Conservation (phyloP, 2,113 vertebrate genomes). For the Eolophus roseicapilla region DNA sequence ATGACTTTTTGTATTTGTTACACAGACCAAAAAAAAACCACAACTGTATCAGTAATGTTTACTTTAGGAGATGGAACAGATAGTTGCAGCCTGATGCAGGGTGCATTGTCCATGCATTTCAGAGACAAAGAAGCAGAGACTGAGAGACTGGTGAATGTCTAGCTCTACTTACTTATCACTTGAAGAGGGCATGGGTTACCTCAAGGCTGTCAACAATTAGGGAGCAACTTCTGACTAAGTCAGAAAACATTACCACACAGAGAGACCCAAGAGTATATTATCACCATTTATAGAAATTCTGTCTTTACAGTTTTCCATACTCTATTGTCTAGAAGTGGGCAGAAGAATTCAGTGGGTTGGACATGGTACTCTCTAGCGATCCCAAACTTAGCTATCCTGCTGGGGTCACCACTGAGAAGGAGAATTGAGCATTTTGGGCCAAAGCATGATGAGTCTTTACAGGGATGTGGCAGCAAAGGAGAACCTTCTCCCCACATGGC, state of each 20-base stretch:
- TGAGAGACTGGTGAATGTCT: constrained; percentile 2
- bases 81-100: not conserved
- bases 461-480: not conserved
- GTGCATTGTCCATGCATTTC: not conserved
- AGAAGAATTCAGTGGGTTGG: constrained; percentile 33
- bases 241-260: constrained; percentile 32
- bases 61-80: not conserved
- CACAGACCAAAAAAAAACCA: not conserved
- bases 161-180: constrained; percentile 7
- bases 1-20: not conserved
- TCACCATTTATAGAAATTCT: constrained; percentile 41
- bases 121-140: not conserved
- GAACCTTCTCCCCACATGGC: not conserved
- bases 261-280: not conserved
- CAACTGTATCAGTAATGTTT: not conserved
- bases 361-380: not conserved
- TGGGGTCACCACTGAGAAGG: constrained; percentile 37
- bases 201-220: constrained; percentile 54
- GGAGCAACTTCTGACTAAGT: constrained; percentile 48
- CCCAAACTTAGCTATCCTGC: constrained; percentile 32
- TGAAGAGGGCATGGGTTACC: constrained; percentile 22
- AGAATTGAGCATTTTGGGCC: constrained; percentile 30
- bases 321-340: constrained; percentile 26
- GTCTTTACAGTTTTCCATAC: not conserved
- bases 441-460: constrained; percentile 5